Base-by-base conservation (phyloP, 2,888 invertebrate species). In the Ormyrus nitidulus region DNA sequence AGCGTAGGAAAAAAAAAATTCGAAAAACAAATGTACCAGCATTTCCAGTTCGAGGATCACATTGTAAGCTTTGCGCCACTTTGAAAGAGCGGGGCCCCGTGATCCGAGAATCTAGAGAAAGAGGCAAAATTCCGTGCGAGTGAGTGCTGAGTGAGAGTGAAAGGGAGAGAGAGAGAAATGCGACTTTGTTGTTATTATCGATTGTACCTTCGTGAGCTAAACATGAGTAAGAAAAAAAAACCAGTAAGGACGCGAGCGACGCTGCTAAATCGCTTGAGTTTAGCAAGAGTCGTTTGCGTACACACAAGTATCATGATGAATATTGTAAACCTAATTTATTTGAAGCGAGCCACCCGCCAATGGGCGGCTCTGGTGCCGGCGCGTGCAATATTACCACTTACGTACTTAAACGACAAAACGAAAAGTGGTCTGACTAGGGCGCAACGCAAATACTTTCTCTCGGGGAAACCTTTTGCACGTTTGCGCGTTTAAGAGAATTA, bases 361-460 rank as follows among this genome's bases (percentile, higher is more conserved):
- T 81, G 81, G 82, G 82, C 80, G 83, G 83, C 80, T 85, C 85
- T 85, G 59, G 88, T 88, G 90, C 90, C 90, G 90, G 90, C 85
- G 87, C 86, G 90, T 90, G 90, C 90, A 90, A 90, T 90, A 90
- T 89, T 86, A 85, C 8, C 13, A 71, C 53, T 81, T 70, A 72
- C 59, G 58, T 74, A 64, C 13, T 69, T 80, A 77, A 44, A n/a
- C 44, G 68, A 59, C n/a, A 48, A 49, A 49, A 13, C 4, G 56
- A 13, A 70, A 51, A 77, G 51, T 34, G 68, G 80, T 75, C 80
- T 75, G 74, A 80, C 51, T 66, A 70, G 70, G 54, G 72, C 72
- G 68, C 10, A 73, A 66, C 64, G 75, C 75, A 61, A 58, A 72
- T 49, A 71, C 70, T 73, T 77, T 65, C 70, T 58, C 59, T 9